Base-by-base conservation (phyloP, 2,113 vertebrate species). In the Sander vitreus region DNA sequence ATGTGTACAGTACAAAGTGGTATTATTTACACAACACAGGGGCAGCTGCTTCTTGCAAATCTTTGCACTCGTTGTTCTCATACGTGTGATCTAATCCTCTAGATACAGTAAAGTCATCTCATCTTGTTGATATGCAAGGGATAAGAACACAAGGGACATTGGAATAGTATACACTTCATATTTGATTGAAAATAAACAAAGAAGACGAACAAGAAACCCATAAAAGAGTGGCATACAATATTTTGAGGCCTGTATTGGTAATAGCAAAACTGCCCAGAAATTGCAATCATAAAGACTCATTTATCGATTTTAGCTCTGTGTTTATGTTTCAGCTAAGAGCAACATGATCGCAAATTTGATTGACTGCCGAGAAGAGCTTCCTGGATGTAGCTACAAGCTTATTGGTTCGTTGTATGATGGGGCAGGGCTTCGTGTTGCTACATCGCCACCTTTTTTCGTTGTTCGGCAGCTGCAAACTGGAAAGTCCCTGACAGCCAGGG, bases 401-500 rank as follows among this genome's bases (percentile, higher is more conserved):
- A 94, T 94, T 94, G 93, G 93, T 60, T 2, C 0, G 2, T 23
- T 25, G 6, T 11, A 0, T 6, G 2, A 5, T 0, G 21, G 85
- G 93, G 94, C 90, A 93, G 87, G 5, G 72, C 70, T 81, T 86
- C 21, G 18, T 50, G 65, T 86, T 66, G 82, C 85, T 93, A 93
- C 90, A 39, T 93, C 89, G 76, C 73, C 83, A 86, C 62, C 85
- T 87, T 80, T 90, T 84, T n/a, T 92, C 78, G 92, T 86, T 85
- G 82, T 70, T 81, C 72, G 45, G 84, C 88, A 91, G 91, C 89
- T 94, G 89, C 60, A 80, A 86, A 76, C 71, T 82, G 89, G 90
- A 92, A 94, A 94, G 89, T 91, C 92, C 87, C 93, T 93, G 72
- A 80, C 84, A 85, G 79, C 66, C 78, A 68, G 45, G 62, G 57